Evolutionary conservation across 2,113 vertebrate species (phyloP), one percentile per base, ranked within the genome.

Genomic region (Microcebus lehilahytsara): DNA sequence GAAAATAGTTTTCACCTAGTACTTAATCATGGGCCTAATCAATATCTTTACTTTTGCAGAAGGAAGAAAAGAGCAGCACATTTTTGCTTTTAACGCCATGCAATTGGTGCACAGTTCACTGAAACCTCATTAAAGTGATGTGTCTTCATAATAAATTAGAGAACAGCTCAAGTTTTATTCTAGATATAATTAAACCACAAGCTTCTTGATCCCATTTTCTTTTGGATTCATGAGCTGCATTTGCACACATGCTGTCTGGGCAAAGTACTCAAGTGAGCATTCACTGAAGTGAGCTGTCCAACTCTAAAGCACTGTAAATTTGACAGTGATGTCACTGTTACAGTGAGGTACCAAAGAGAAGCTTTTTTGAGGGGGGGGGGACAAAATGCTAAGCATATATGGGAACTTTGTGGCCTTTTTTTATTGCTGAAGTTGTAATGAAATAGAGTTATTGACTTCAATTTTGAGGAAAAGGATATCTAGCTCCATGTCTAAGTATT

Each of bases 61-160:
- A 20, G 53, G 88, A 92, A 86, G 69, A 25, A 79, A 94, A 96
- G 20, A 89, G 12, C 27, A 72, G 77, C 25, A 37, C 13, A 56
- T 75, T 93, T 90, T 93, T 95, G 40, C 95, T 93, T 94, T 97
- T 86, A 97, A 86, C 32, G 11, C 22, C 1, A 27, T 32, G 3
- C 11, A 11, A 93, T 97, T 87, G 49, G 92, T 83, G 64, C 85
- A 88, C 12, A 97, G 94, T 92, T 91, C 87, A 96, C 58, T 94
- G 94, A 89, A 91, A 96, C 32, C 13, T 62, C 62, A 91, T 86
- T 89, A 95, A 91, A 93, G 34, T 64, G 86, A 86, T 75, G 8
- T 85, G 32, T 93, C 83, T 87, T 89, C 79, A 69, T 27, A 97
- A 97, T 93, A 96, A 96, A 96, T 97, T 93, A 96, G 75, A 92